Percentiles rank a stretch among this genome's conserved stretches.
Evolutionary conservation across 2,888 invertebrate species (phyloP).

Genomic region (Idaea aversata): DNA sequence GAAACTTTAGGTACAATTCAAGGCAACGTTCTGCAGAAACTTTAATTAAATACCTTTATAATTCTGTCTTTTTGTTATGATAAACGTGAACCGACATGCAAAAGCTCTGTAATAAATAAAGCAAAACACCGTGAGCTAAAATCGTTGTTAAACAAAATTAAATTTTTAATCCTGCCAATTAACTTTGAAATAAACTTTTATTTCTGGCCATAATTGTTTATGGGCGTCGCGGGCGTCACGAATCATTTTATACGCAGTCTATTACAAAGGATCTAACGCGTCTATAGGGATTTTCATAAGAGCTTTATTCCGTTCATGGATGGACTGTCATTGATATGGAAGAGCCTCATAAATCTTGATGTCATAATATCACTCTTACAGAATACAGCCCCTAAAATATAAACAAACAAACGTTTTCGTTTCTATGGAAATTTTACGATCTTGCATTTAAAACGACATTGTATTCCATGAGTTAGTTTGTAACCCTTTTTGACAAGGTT

Average conservation of each 20-base stretch:
- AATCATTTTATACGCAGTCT: conserved; percentile 29
- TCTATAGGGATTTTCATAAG: conserved; percentile 41
- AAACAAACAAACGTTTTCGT: conserved; percentile 33
- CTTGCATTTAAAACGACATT: conserved; percentile 23
- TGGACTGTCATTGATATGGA: conserved; percentile 45
- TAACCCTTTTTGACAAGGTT: too few relatives aligned
- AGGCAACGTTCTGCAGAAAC: neutral
- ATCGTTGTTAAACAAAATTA: conserved; percentile 13
- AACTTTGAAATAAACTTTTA: conserved; percentile 24
- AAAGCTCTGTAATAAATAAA: neutral
- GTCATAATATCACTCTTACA: conserved; percentile 34
- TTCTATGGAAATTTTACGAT: conserved; percentile 27
- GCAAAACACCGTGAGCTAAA: neutral
- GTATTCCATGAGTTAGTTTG: conserved; percentile 8
- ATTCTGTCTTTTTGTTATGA: neutral
- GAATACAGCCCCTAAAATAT: conserved; percentile 23
- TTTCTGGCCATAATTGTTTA: conserved; percentile 25
- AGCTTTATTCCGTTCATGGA: conserved; percentile 35
- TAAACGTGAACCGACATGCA: neutral
- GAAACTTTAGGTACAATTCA: neutral
- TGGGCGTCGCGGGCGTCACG: conserved; percentile 10
- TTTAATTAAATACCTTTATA: neutral
- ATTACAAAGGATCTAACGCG: conserved; percentile 34
- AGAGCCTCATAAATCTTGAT: conserved; percentile 59
- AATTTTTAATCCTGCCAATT: conserved; percentile 10